These are phyloP conservation scores for Coptotermes formosanus DNA, from an alignment of 1,140 invertebrate species.

Conservation along the genomic window DNA sequence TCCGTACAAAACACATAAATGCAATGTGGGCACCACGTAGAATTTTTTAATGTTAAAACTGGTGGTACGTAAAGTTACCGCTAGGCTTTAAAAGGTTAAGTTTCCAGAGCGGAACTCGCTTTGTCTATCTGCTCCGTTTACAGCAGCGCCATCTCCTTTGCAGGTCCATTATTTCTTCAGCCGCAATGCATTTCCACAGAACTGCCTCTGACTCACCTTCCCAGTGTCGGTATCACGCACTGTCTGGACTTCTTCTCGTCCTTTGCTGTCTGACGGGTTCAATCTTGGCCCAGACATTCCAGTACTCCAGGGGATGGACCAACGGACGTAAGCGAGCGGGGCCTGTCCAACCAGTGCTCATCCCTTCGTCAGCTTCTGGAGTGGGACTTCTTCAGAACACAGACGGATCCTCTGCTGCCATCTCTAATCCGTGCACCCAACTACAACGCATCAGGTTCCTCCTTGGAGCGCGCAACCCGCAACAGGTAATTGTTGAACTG, in stretches of 20 bases:
- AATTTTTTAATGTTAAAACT: no score
- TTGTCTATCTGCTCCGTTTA: no score
- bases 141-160: not conserved
- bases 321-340: slow-evolving; percentile 61
- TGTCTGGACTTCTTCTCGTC: not conserved
- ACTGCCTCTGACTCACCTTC: not conserved
- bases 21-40: no score
- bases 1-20: no score
- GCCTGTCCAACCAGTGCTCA: slow-evolving; percentile 30
- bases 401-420: not conserved
- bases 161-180: not conserved
- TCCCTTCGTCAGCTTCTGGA: not conserved
- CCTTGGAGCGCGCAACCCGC: slow-evolving; percentile 49
- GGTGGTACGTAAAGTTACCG: no score
- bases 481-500: slow-evolving; percentile 21
- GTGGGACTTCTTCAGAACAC: not conserved
- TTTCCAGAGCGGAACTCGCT: no score
- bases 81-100: no score
- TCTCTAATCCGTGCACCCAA: slow-evolving; percentile 45
- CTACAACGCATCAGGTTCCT: slow-evolving; percentile 53
- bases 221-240: not conserved
- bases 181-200: not conserved
- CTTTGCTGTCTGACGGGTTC: not conserved
- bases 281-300: slow-evolving; percentile 62
- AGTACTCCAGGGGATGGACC: slow-evolving; percentile 73